phyloP scores from a whole-genome alignment of 2,113 vertebrate species.

The Echinops telfairi region DNA sequence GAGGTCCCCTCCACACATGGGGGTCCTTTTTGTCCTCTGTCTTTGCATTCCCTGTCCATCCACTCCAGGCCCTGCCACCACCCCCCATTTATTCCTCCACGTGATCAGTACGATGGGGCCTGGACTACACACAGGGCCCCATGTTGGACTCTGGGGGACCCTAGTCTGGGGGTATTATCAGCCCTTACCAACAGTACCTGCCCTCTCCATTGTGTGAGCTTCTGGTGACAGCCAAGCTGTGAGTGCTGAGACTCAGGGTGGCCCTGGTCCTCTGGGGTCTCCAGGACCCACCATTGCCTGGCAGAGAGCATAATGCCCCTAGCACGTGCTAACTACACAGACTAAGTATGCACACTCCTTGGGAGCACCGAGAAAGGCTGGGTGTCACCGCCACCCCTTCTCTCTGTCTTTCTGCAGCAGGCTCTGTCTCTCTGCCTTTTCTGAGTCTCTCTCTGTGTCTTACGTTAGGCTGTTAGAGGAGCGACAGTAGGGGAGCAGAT shows the following conservation, averaged over 20 bases:
- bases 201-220: background rate
- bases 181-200: accelerated
- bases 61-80: accelerated
- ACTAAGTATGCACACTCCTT: background rate
- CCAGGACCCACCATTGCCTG: accelerated
- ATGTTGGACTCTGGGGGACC: too few relatives aligned
- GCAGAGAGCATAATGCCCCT: accelerated
- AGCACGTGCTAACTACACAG: background rate
- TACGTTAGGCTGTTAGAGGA: background rate
- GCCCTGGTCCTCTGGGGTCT: background rate
- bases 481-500: background rate
- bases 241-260: too few relatives aligned
- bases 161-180: accelerated
- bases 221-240: background rate
- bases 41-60: background rate
- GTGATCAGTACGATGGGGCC: accelerated
- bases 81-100: too few relatives aligned
- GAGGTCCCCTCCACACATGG: background rate
- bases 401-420: background rate
- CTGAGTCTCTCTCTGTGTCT: background rate
- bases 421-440: background rate
- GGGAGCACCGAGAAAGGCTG: background rate
- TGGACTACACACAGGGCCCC: accelerated
- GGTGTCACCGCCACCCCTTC: background rate
- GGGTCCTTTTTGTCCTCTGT: background rate